phyloP scores from a whole-genome alignment of 2,888 invertebrate genomes.

The Tetramorium bicarinatum region DNA sequence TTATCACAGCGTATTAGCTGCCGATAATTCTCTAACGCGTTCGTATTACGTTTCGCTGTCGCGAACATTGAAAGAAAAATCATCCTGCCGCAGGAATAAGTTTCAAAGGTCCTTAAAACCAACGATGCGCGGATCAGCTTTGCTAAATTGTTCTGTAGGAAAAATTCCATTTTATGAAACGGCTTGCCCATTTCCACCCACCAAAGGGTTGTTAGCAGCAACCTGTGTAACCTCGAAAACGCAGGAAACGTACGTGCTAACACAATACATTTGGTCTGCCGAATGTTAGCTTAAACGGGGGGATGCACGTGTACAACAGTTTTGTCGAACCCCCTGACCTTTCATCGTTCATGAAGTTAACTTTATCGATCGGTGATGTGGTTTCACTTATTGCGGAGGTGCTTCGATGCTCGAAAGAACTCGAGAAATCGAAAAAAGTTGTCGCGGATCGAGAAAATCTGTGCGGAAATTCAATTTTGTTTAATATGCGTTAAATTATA shows the following conservation, averaged over 20 bases:
- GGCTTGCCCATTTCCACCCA: constrained; percentile 55
- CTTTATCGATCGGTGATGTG: constrained; percentile 76
- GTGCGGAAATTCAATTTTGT: not conserved
- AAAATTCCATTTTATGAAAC: constrained; percentile 75
- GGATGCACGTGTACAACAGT: constrained; percentile 68
- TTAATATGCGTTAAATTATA: not conserved
- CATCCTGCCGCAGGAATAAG: constrained; percentile 70
- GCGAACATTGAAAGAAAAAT: constrained; percentile 63
- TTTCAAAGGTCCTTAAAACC: constrained; percentile 82
- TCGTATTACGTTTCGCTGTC: constrained; percentile 78
- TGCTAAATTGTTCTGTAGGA: constrained; percentile 83
- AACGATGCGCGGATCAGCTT: constrained; percentile 78
- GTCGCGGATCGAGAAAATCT: not conserved
- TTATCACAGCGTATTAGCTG: constrained; percentile 64
- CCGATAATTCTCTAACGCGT: constrained; percentile 79
- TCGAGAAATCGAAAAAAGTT: not conserved
- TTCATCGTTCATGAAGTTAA: constrained; percentile 71
- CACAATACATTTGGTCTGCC: constrained; percentile 66
- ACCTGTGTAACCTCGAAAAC: constrained; percentile 60
- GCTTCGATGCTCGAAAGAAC: constrained; percentile 10
- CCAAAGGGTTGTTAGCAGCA: constrained; percentile 40
- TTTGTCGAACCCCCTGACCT: constrained; percentile 73
- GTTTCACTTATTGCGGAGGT: constrained; percentile 54
- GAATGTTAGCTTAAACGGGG: constrained; percentile 73
- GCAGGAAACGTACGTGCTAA: constrained; percentile 74